A percentile compares a stretch with the other conserved stretches of the same genome.
These are phyloP conservation scores for Aldabrachelys gigantea DNA, from an alignment of 2,113 vertebrate genomes.

Conservation along the genomic window DNA sequence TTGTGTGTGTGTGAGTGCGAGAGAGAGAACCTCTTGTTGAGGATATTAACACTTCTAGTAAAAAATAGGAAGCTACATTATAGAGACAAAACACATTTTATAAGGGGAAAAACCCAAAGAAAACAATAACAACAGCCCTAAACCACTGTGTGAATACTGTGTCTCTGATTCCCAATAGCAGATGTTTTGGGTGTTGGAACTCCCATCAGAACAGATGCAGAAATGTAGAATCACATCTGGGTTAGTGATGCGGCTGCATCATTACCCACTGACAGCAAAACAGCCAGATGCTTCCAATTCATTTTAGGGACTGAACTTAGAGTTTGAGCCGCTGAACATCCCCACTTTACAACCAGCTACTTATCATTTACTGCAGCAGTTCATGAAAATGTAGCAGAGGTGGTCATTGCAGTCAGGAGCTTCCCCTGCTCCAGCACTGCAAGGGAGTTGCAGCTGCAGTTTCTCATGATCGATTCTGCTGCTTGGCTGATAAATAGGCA, in stretches of 20 bases:
- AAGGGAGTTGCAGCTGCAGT: not conserved
- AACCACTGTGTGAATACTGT: conserved; percentile 74
- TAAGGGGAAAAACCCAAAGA: conserved; percentile 55
- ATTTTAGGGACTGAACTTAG: conserved; percentile 74
- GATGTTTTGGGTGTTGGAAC: conserved; percentile 82
- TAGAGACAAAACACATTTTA: conserved; percentile 70
- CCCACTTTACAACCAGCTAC: not conserved
- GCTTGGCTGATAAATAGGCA: not conserved
- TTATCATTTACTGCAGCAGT: not conserved
- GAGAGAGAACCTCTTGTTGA: not conserved
- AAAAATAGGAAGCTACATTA: not conserved
- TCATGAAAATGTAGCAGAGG: not conserved
- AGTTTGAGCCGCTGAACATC: conserved; percentile 59
- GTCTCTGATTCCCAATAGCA: conserved; percentile 81
- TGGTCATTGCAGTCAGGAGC: not conserved
- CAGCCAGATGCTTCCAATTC: conserved; percentile 82
- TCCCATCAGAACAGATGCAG: conserved; percentile 86
- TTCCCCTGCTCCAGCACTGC: not conserved
- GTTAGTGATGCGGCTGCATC: conserved; percentile 76
- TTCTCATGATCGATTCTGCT: not conserved
- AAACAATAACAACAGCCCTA: conserved; percentile 72
- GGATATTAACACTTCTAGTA: conserved; percentile 25
- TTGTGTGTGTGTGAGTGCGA: not conserved
- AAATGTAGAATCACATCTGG: conserved; percentile 86
- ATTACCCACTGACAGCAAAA: conserved; percentile 81